phyloP scores from a whole-genome alignment of 2,113 vertebrate genomes.

The Ageneiosus marmoratus region DNA sequence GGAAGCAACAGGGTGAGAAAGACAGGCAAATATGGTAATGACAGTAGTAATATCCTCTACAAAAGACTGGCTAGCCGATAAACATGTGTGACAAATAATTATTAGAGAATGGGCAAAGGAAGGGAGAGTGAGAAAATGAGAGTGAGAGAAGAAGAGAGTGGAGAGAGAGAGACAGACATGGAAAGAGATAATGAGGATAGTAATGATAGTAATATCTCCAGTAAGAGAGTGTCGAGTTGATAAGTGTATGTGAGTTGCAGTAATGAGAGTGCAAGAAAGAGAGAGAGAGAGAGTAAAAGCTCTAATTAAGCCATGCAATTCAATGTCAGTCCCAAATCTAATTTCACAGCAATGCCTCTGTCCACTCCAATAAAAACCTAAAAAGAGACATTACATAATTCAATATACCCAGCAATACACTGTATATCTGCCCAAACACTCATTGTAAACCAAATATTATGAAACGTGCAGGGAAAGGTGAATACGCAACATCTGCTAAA shows the following conservation, averaged over 20 bases:
- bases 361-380: slow-evolving; percentile 50
- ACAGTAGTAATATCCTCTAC: slow-evolving; percentile 16
- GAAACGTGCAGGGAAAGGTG: neutral
- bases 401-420: slow-evolving; percentile 27
- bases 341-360: slow-evolving; percentile 42
- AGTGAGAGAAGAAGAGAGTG: neutral
- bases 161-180: neutral
- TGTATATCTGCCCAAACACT: slow-evolving; percentile 39
- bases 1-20: slow-evolving; percentile 11
- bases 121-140: neutral
- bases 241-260: slow-evolving; percentile 40
- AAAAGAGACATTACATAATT: slow-evolving; percentile 31
- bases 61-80: neutral
- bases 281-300: slow-evolving; percentile 17
- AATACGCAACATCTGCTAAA: neutral
- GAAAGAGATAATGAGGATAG: slow-evolving; percentile 30
- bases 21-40: slow-evolving; percentile 19
- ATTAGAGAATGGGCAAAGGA: neutral
- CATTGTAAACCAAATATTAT: slow-evolving; percentile 12
- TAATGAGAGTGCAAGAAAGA: slow-evolving; percentile 39
- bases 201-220: slow-evolving; percentile 47
- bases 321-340: slow-evolving; percentile 43
- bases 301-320: slow-evolving; percentile 48
- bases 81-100: slow-evolving; percentile 36
- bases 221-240: slow-evolving; percentile 37